Evolutionary conservation across 2,888 invertebrate genomes (phyloP).

Genomic region (Fragum whitleyi): DNA sequence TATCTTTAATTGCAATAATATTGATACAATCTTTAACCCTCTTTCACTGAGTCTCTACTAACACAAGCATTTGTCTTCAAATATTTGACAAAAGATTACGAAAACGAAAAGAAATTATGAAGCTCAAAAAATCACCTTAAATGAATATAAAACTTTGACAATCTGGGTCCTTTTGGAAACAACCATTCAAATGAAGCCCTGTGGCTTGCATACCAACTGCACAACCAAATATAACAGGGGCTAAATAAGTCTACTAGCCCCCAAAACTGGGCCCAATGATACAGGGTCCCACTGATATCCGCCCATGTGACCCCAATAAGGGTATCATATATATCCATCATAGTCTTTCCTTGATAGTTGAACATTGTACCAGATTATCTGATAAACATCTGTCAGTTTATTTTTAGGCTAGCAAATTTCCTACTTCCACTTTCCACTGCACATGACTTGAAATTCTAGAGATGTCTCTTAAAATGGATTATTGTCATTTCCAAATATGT

Average conservation of each 20-base stretch:
- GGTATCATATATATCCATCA: slow-evolving; percentile 20
- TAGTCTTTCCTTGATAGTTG: slow-evolving; percentile 42
- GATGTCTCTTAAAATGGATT: too few relatives aligned
- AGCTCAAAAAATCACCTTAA: slow-evolving; percentile 12
- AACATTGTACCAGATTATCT: slow-evolving; percentile 35
- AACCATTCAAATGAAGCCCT: not conserved
- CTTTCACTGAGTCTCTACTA: too few relatives aligned
- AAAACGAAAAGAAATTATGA: too few relatives aligned
- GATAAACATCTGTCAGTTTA: not conserved
- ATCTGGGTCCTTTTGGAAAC: slow-evolving; percentile 7
- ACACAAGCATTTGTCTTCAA: too few relatives aligned
- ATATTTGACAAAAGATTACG: too few relatives aligned
- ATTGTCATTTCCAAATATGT: too few relatives aligned
- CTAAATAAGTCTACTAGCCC: slow-evolving; percentile 9
- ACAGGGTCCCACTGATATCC: not conserved
- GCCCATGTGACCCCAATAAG: slow-evolving; percentile 12
- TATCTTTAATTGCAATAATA: too few relatives aligned
- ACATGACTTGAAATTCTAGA: too few relatives aligned
- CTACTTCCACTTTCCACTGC: not conserved
- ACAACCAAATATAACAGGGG: not conserved
- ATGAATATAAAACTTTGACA: not conserved
- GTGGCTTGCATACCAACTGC: not conserved
- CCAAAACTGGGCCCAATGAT: not conserved
- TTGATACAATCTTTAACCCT: too few relatives aligned
- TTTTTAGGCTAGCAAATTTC: not conserved